Evolutionary conservation across 2,797 vertebrate genomes (phyloP), one percentile per base, ranked within the genome.

Genomic region (Mus spretus): DNA sequence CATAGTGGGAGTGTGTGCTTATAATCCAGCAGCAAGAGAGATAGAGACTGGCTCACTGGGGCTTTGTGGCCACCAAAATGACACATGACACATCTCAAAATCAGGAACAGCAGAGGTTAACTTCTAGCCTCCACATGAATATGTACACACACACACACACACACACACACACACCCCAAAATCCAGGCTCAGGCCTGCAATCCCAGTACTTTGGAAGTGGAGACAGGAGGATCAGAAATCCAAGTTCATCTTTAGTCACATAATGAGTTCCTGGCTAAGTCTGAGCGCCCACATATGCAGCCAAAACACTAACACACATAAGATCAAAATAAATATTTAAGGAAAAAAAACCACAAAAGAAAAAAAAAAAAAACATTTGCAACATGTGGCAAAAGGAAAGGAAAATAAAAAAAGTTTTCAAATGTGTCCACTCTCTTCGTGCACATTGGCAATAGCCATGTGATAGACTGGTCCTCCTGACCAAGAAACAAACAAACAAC

Each of bases 401-500:
- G 31, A 14, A 95, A 44, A 89, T 44, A 12, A 55, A 65, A 40
- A 50, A 79, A 13, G 20, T 61, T 72, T 96, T 57, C 86, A 79
- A 96, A 67, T 31, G 91, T 6, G 20, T 34, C 4, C n/a, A 98
- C 98, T 98, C 98, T 99, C 99, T 99, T 99, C 97, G 34, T 98
- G 98, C 97, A 99, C 99, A 61, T 98, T 98, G n/a, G 99, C 99
- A 98, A 99, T 99, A 82, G 99, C 99, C 99, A 99, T 99, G 98
- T 99, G 99, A 97, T 99, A 98, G 0, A 99, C 17, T 22, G 11
- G 37, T 22, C 37, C 72, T 40, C 37, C 72, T 74, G 72, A 40
- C 9, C n/a, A 75, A 44, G 10, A 44, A 75, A 75, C 72, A 74
- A 74, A 72, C 67, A 74, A 75, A 15, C 6, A 72, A 72, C 70